Evolutionary conservation across 2,797 vertebrate species (phyloP).

Genomic region (Tragopan temminckii): DNA sequence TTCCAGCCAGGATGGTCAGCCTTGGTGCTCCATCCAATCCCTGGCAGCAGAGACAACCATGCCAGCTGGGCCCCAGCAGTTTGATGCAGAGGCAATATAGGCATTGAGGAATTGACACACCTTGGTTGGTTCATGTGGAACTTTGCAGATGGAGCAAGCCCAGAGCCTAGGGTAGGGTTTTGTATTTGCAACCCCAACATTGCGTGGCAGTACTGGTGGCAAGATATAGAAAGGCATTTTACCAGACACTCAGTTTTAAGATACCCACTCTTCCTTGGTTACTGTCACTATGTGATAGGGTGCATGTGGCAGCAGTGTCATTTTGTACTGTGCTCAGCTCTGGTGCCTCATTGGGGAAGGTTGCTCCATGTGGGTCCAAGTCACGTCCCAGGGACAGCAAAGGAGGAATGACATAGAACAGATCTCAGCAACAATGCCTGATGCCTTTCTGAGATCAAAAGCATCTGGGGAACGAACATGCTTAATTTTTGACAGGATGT

Average conservation of each 20-base stretch:
- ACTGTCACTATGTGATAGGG: accelerated
- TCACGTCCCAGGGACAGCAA: background rate
- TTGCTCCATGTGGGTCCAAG: too few species aligned
- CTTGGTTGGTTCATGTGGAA: too few species aligned
- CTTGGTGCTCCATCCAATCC: background rate
- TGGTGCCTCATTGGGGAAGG: background rate
- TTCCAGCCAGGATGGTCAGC: background rate
- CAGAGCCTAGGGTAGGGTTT: background rate
- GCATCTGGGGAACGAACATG: background rate
- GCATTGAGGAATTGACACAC: too few species aligned
- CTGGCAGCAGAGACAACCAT: too few species aligned
- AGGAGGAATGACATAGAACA: background rate
- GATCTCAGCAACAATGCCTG: too few species aligned
- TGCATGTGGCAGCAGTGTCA: background rate
- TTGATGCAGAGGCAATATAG: too few species aligned
- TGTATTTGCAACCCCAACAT: background rate
- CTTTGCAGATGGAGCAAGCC: too few species aligned
- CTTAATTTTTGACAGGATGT: background rate
- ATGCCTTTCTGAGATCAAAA: background rate
- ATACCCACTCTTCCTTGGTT: background rate
- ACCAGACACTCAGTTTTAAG: background rate
- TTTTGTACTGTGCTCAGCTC: accelerated
- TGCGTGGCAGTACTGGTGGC: background rate
- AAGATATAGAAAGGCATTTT: background rate
- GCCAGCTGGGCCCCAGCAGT: too few species aligned